phyloP scores from a whole-genome alignment of 1,140 invertebrate species.

The Schlechtendalia chinensis region DNA sequence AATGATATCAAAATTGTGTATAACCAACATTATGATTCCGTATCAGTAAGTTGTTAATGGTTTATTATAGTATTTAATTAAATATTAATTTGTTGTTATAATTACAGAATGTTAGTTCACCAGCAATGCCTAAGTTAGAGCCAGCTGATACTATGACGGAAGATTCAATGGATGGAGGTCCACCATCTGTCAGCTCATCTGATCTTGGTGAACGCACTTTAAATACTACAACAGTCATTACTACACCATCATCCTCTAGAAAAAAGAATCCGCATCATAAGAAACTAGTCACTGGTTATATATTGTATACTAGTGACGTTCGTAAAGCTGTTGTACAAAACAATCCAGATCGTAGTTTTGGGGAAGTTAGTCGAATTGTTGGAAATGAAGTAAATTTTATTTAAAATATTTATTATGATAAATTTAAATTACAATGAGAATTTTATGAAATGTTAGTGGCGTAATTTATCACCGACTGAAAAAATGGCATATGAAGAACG shows the following conservation, averaged over 20 bases:
- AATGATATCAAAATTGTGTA: conserved; percentile 50
- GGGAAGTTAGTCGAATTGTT: conserved; percentile 95
- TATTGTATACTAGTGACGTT: conserved; percentile 96
- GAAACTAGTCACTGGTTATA: conserved; percentile 95
- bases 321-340: conserved; percentile 79
- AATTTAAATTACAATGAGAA: neutral
- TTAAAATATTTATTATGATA: neutral
- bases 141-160: conserved; percentile 62
- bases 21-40: conserved; percentile 60
- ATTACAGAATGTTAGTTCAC: conserved; percentile 55
- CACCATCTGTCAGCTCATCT: conserved; percentile 70
- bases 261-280: conserved; percentile 59
- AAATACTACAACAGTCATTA: conserved; percentile 52
- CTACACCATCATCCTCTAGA: conserved; percentile 53
- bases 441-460: conserved; percentile 67
- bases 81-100: neutral
- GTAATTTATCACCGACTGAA: conserved; percentile 78
- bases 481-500: conserved; percentile 93
- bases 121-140: conserved; percentile 58
- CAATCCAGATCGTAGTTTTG: conserved; percentile 93
- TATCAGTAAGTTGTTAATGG: conserved; percentile 58
- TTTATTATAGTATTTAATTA: conserved; percentile 53
- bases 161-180: conserved; percentile 71
- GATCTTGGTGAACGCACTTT: conserved; percentile 60
- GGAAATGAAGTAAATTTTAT: conserved; percentile 77